Conservation (phyloP, 2,113 vertebrate genomes). For the Excalfactoria chinensis region DNA sequence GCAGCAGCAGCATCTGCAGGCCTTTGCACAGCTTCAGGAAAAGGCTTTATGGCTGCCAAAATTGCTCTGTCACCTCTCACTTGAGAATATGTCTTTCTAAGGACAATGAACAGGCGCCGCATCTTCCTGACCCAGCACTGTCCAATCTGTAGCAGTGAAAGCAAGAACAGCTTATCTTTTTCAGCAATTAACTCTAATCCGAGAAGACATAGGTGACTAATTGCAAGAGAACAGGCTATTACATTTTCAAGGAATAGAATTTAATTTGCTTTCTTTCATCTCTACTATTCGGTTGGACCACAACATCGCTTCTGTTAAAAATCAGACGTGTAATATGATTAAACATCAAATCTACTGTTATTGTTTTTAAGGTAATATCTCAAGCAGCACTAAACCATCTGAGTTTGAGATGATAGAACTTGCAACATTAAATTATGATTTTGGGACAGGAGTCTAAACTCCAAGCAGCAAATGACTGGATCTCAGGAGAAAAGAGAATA, state of each 20-base stretch:
- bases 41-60: conserved; percentile 3
- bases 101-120: not conserved
- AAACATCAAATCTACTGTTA: not conserved
- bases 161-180: conserved; percentile 4
- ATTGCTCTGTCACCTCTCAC: conserved; percentile 21
- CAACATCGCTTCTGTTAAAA: not conserved
- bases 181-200: conserved; percentile 40
- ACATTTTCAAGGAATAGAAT: not conserved
- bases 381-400: not conserved
- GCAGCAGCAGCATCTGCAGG: not conserved
- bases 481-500: not conserved
- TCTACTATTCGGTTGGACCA: not conserved
- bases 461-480: not conserved
- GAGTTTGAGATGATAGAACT: not conserved
- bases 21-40: not conserved
- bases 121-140: not conserved
- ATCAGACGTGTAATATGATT: not conserved
- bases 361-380: not conserved
- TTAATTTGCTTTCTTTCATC: not conserved
- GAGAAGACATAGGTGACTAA: conserved; percentile 12
- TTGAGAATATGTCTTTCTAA: not conserved
- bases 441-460: not conserved
- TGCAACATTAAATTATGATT: not conserved
- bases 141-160: not conserved
- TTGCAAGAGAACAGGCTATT: conserved; percentile 3